phyloP scores from a whole-genome alignment of 2,113 vertebrate genomes.

The Antigone vipio region DNA sequence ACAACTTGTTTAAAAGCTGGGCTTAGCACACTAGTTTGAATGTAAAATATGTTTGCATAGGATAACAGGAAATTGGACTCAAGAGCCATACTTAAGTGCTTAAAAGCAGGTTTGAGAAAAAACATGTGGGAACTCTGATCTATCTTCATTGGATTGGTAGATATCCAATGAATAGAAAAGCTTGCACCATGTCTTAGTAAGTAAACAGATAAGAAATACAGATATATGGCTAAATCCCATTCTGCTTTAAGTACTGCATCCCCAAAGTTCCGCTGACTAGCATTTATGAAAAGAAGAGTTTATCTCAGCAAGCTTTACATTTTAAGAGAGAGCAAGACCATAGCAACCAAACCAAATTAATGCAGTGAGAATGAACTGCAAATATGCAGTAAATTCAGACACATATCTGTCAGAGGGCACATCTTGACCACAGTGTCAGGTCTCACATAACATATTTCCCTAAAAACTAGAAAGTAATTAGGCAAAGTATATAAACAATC shows the following conservation, averaged over 20 bases:
- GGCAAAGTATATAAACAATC: not conserved
- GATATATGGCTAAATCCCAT: not conserved
- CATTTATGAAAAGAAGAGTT: not conserved
- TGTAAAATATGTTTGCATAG: not conserved
- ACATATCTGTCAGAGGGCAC: not conserved
- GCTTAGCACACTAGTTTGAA: not conserved
- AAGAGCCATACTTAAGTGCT: not conserved
- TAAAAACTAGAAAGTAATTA: constrained; percentile 24
- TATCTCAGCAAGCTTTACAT: not conserved
- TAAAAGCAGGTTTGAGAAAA: not conserved
- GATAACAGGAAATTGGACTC: not conserved
- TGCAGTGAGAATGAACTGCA: not conserved
- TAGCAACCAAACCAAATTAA: not conserved
- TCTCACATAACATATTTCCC: not conserved
- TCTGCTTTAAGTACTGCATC: not conserved
- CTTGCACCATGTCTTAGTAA: not conserved
- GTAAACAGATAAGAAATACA: not conserved
- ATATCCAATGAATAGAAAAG: not conserved
- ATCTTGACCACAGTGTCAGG: not conserved
- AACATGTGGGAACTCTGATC: not conserved
- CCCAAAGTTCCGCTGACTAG: not conserved
- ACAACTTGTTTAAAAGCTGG: not conserved
- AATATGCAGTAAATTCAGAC: not conserved
- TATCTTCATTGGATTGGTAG: not conserved
- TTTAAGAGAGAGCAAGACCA: not conserved